Evolutionary conservation across 2,113 vertebrate genomes (phyloP).

Genomic region (Ariopsis seemanni): DNA sequence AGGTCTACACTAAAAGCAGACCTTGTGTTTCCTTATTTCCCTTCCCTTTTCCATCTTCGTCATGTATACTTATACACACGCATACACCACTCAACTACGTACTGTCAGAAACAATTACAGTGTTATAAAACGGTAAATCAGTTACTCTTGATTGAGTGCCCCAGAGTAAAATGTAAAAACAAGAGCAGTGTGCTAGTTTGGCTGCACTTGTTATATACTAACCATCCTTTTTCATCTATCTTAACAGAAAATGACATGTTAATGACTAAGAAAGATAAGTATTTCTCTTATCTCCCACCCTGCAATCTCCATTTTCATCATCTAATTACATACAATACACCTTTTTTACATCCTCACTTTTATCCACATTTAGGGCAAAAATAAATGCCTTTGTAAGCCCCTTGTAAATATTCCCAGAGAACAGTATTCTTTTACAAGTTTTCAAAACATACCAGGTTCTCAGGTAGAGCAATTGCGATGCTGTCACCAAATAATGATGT

Average conservation of each 20-base stretch:
- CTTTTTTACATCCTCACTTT: constrained; percentile 70
- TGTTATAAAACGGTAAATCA: neutral
- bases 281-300: constrained; percentile 14
- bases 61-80: neutral
- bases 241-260: neutral
- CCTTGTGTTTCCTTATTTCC: constrained; percentile 15
- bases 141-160: neutral
- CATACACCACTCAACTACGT: neutral
- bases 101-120: constrained; percentile 10
- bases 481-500: neutral
- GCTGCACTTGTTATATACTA: neutral
- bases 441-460: neutral
- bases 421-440: neutral
- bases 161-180: neutral
- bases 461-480: neutral
- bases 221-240: neutral
- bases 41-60: constrained; percentile 44
- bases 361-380: constrained; percentile 3
- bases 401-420: neutral
- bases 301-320: constrained; percentile 59
- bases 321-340: constrained; percentile 62
- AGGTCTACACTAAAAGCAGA: constrained; percentile 60
- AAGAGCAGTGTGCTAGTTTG: neutral
- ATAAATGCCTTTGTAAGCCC: constrained; percentile 7
- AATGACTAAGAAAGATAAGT: neutral